phyloP scores from a whole-genome alignment of 2,888 invertebrate species.

The Mesorhabditis belari region DNA sequence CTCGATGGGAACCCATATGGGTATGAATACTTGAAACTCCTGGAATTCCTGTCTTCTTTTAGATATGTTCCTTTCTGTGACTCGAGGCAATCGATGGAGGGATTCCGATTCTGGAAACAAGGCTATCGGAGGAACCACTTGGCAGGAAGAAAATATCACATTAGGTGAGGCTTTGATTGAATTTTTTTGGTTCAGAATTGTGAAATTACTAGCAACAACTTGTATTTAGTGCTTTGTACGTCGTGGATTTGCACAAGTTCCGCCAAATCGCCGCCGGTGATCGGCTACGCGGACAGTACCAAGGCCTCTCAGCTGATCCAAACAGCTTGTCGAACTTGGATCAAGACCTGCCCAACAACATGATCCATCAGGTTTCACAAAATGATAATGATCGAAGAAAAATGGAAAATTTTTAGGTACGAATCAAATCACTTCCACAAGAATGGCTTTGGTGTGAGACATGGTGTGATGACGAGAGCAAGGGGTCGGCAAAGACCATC shows the following conservation, averaged over 20 bases:
- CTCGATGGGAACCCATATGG: constrained; percentile 58
- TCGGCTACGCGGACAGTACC: constrained; percentile 91
- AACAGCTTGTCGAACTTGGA: constrained; percentile 93
- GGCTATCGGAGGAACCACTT: constrained; percentile 99
- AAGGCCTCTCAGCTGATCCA: constrained; percentile 96
- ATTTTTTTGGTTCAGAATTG: too few species aligned
- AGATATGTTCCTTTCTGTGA: constrained; percentile 97
- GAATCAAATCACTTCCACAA: constrained; percentile 93
- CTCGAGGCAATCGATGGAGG: constrained; percentile 94
- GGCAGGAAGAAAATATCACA: constrained; percentile 78
- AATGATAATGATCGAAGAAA: constrained; percentile 1
- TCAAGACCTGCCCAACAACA: constrained; percentile 95
- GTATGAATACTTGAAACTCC: constrained; percentile 8
- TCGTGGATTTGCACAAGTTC: constrained; percentile 91
- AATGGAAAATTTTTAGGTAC: constrained; percentile 62
- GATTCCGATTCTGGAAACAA: constrained; percentile 94
- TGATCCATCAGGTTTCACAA: constrained; percentile 80
- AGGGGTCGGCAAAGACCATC: constrained; percentile 87
- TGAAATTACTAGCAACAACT: not conserved
- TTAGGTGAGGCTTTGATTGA: constrained; percentile 38
- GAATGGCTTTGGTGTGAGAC: constrained; percentile 99
- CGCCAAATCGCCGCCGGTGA: constrained; percentile 96
- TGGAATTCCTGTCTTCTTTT: constrained; percentile 52
- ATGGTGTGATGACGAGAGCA: constrained; percentile 88
- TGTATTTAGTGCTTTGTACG: constrained; percentile 82